phyloP scores from a whole-genome alignment of 2,888 invertebrate genomes.

The Cheilosia urbana region DNA sequence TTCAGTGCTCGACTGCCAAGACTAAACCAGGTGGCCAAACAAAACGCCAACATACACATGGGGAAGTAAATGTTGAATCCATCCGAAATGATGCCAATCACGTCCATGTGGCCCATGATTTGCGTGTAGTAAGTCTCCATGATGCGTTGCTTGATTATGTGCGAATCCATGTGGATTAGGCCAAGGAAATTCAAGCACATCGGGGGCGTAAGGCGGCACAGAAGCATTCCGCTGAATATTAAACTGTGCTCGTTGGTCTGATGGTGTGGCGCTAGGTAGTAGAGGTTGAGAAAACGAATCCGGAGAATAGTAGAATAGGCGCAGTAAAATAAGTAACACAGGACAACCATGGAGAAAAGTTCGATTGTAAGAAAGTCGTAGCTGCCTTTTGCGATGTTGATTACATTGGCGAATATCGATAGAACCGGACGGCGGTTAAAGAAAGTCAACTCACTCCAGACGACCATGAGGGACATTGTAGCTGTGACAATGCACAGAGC shows the following conservation, averaged over 20 bases:
- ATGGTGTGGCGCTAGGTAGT: slow-evolving; percentile 98
- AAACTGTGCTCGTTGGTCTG: slow-evolving; percentile 99
- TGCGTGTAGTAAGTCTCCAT: slow-evolving; percentile 97
- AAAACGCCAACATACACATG: slow-evolving; percentile 96
- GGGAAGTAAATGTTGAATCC: slow-evolving; percentile 99
- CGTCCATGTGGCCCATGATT: slow-evolving; percentile 99
- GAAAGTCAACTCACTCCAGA: slow-evolving; percentile 99
- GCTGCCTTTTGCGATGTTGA: slow-evolving; percentile 90
- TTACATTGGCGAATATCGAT: slow-evolving; percentile 97
- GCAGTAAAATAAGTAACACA: slow-evolving; percentile 98
- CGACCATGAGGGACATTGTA: slow-evolving; percentile 93
- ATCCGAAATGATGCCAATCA: slow-evolving; percentile 97
- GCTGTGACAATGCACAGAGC: slow-evolving; percentile 89
- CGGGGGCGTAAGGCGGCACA: slow-evolving; percentile 98
- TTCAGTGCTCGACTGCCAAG: slow-evolving; percentile 95
- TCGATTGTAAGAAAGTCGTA: slow-evolving; percentile 98
- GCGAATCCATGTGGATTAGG: slow-evolving; percentile 98
- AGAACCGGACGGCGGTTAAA: slow-evolving; percentile 96
- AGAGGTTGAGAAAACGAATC: slow-evolving; percentile 97
- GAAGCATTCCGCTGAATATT: slow-evolving; percentile 98
- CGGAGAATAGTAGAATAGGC: slow-evolving; percentile 99
- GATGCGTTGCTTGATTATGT: slow-evolving; percentile 90
- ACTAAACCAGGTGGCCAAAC: slow-evolving; percentile 96
- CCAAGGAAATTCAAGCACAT: slow-evolving; percentile 99
- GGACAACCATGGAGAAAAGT: slow-evolving; percentile 94